Evolutionary conservation across 2,113 vertebrate species (phyloP), one percentile per base, ranked within the genome.

Genomic region (Proterorhinus semilunaris): DNA sequence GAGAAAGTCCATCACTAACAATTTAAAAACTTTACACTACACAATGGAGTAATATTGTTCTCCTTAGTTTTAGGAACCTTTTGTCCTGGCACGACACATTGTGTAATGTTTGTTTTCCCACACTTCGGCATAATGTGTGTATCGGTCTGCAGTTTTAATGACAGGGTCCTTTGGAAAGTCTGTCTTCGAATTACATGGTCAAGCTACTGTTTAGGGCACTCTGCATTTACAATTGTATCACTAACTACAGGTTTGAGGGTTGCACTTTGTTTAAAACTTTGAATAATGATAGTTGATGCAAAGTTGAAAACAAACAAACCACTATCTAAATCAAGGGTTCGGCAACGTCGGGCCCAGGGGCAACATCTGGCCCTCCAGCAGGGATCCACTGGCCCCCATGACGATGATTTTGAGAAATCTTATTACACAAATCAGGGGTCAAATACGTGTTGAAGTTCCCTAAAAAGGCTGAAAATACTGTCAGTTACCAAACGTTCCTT

Each of bases 111-210:
- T 13, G 82, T 71, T 53, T 54, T 80, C 76, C 36, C 75, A 70
- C 45, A 75, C 74, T 75, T 82, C 85, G 83, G 83, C 82, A 80
- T 52, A 75, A 69, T 27, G 36, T 78, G 68, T 57, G 57, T 79
- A 61, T 83, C 72, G 71, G 78, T 82, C 82, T 82, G 49, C 50
- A 72, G 80, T 67, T 71, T 79, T 83, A 78, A 51, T 65, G 42
- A 74, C 68, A 76, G 65, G 58, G 48, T 70, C 64, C 66, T 80
- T 75, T 78, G 46, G 46, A 58, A 68, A 66, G 66, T 21, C 21
- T 77, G 47, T 76, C 69, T 68, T 68, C 15, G 72, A 69, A 71
- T 61, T 50, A 46, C 67, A 66, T 62, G 43, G 17, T 15, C 63
- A 76, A 15, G 53, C 54, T 65, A 27, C 65, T 54, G 12, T 75